Percentiles rank a stretch among this genome's conserved stretches.
These are phyloP conservation scores for Apotomis betuletana DNA, from an alignment of 2,888 invertebrate genomes.

Conservation along the genomic window DNA sequence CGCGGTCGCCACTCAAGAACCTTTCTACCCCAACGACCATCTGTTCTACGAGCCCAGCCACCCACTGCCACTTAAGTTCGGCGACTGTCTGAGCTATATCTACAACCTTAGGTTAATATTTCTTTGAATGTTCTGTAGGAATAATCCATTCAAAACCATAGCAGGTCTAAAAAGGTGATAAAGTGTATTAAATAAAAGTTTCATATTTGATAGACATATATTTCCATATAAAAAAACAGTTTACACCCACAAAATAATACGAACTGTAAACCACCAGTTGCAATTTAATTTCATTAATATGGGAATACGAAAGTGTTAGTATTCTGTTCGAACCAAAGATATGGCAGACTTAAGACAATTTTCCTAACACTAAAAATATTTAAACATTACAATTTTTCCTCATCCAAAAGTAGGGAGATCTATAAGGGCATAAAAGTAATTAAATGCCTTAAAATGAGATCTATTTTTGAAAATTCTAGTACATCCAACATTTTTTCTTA, in stretches of 20 bases:
- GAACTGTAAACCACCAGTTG: slow-evolving; percentile 60
- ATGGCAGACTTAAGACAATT: slow-evolving; percentile 56
- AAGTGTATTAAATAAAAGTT: slow-evolving; percentile 3
- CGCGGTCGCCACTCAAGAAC: no score
- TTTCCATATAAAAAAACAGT: slow-evolving; percentile 62
- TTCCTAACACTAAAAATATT: slow-evolving; percentile 62
- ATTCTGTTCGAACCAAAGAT: slow-evolving; percentile 57
- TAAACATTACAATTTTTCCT: slow-evolving; percentile 56
- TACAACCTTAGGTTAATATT: no score
- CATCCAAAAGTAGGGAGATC: slow-evolving; percentile 77
- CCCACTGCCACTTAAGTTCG: no score
- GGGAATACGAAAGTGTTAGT: slow-evolving; percentile 71
- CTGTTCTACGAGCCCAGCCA: no score
- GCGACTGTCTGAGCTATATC: no score
- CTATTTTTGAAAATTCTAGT: slow-evolving; percentile 72
- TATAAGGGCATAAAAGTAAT: slow-evolving; percentile 63
- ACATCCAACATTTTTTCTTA: slow-evolving; percentile 68
- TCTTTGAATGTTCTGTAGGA: no score
- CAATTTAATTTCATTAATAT: slow-evolving; percentile 63
- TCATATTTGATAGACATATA: slow-evolving; percentile 64
- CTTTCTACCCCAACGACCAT: no score
- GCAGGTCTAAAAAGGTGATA: no score
- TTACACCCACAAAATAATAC: slow-evolving; percentile 71
- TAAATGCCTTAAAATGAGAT: slow-evolving; percentile 74
- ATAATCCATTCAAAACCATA: no score